Conservation (phyloP, 2,113 vertebrate genomes). For the Dissostichus mawsoni region DNA sequence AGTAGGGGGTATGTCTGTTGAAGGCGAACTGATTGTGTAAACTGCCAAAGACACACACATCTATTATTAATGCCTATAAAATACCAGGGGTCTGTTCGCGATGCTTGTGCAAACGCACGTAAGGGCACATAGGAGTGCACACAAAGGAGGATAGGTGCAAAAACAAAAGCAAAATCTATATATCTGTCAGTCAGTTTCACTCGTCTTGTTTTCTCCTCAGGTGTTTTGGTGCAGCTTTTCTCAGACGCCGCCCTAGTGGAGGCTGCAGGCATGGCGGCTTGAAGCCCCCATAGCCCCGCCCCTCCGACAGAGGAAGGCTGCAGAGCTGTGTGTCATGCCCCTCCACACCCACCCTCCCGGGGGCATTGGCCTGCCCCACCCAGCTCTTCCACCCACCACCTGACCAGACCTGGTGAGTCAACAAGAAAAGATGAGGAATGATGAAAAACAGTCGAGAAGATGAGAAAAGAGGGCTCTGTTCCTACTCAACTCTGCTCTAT, state of each 20-base stretch:
- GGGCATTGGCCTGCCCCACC: slow-evolving; percentile 56
- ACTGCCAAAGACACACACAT: slow-evolving; percentile 62
- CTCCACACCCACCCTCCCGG: slow-evolving; percentile 64
- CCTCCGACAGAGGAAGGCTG: slow-evolving; percentile 73
- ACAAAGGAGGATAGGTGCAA: background rate
- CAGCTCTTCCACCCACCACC: slow-evolving; percentile 32
- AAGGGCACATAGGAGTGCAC: background rate
- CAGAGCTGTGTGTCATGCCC: slow-evolving; percentile 71
- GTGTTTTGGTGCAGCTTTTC: slow-evolving; percentile 36
- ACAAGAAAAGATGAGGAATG: background rate
- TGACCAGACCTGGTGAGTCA: slow-evolving; percentile 76
- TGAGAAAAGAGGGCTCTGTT: background rate
- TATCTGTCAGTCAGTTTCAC: slow-evolving; percentile 1
- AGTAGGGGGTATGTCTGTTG: slow-evolving; percentile 65
- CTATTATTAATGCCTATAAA: slow-evolving; percentile 62
- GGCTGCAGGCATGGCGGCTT: slow-evolving; percentile 77
- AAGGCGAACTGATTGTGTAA: slow-evolving; percentile 63
- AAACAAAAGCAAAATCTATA: background rate
- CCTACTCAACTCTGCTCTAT: slow-evolving; percentile 32
- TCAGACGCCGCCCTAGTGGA: slow-evolving; percentile 52
- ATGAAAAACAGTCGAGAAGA: background rate
- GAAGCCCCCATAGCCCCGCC: slow-evolving; percentile 61
- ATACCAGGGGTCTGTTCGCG: slow-evolving; percentile 25
- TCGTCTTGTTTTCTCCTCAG: slow-evolving; percentile 30
- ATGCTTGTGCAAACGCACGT: background rate